Base-by-base conservation (phyloP, 2,888 invertebrate species). In the Autographa gamma region DNA sequence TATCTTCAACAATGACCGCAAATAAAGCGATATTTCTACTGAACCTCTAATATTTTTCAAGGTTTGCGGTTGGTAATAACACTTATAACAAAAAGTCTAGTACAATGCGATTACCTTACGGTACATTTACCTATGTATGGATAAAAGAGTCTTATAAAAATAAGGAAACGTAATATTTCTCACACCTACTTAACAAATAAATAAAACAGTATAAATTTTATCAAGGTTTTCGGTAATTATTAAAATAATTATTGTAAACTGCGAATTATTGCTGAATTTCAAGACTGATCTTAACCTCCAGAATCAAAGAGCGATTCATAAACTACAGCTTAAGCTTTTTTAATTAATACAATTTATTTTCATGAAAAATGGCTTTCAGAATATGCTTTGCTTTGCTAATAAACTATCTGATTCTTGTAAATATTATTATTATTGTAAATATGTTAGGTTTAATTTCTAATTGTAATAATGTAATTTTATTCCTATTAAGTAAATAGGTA, bases 1-100 rank as follows among this genome's bases (percentile, higher is more conserved):
- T 89, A 93, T 92, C 89, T 89, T 87, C 85, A 86, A 88, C 89
- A 88, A 88, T 87, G 88, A 90, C 89, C 88, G 89, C 90, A 90
- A 91, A 92, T 90, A 89, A 88, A 90, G 88, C 68, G 74, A 81
- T 83, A 77, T 86, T 80, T 82, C 80, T 80, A 83, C 82, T 74
- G 82, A 81, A 84, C 79, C 73, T 81, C 85, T 81, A 81, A 86
- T 83, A 81, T 78, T 77, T 82, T 86, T 87, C 87, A 88, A 89
- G 89, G 87, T 83, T 85, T 76, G 77, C 69, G 76, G 77, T 79
- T 76, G 74, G 82, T 78, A 75, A 38, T 34, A 32, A 32, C n/a
- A 25, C 25, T 25, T 2, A 78, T 80, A 85, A 85, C 80, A 80
- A 82, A 80, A 82, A 82, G 66, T 76, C 73, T 69, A 71, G 73